phyloP scores from a whole-genome alignment of 1,140 invertebrate genomes.

The Drosophila busckii region DNA sequence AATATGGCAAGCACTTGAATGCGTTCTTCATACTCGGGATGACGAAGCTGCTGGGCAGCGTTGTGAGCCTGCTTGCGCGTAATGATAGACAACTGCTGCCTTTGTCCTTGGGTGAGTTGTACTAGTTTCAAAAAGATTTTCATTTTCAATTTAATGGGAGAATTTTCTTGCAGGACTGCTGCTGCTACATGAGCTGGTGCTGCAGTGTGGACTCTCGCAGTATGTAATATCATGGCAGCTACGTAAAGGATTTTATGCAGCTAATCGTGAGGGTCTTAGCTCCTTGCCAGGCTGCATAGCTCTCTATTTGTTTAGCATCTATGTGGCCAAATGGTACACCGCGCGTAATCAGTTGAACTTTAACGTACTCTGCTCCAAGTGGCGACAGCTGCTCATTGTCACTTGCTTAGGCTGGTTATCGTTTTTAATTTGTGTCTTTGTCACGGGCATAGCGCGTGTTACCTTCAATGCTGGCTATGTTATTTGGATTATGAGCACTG shows the following conservation, averaged over 20 bases:
- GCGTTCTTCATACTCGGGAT: constrained; percentile 95
- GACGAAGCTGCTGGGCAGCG: constrained; percentile 86
- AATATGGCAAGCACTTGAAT: constrained; percentile 98
- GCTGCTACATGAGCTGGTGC: constrained; percentile 84
- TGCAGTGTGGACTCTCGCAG: constrained; percentile 83
- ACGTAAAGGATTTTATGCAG: constrained; percentile 84
- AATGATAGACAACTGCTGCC: constrained; percentile 31
- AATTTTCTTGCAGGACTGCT: constrained; percentile 78
- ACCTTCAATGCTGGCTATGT: constrained; percentile 54
- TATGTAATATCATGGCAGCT: constrained; percentile 85
- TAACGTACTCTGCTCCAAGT: constrained; percentile 13
- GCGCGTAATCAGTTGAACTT: constrained; percentile 16
- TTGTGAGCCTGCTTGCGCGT: constrained; percentile 24
- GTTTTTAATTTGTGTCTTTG: constrained; percentile 6
- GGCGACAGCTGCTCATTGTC: constrained; percentile 14
- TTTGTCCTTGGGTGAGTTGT: constrained; percentile 76
- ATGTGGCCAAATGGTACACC: constrained; percentile 78
- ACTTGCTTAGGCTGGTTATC: constrained; percentile 19
- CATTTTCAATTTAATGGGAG: neutral
- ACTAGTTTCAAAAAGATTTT: constrained; percentile 58
- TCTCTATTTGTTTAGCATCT: constrained; percentile 88
- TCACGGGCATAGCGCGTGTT: constrained; percentile 44
- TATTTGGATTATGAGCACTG: constrained; percentile 26
- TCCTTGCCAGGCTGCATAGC: constrained; percentile 91
- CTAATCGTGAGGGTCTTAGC: constrained; percentile 94